These are phyloP conservation scores for Meloidogyne chitwoodi DNA, from an alignment of 1,140 invertebrate genomes.

Conservation along the genomic window DNA sequence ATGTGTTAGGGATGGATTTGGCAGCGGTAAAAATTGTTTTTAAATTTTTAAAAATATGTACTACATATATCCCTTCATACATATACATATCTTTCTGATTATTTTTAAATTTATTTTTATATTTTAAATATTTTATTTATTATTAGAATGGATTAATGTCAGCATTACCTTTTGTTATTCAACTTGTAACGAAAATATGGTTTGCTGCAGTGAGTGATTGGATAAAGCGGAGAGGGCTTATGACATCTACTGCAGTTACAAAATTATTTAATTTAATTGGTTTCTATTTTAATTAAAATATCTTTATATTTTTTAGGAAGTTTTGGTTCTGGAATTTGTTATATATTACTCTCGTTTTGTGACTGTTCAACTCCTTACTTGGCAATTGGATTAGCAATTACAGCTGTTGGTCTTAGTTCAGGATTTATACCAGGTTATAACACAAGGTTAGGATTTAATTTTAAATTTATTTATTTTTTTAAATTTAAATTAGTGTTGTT, in stretches of 20 bases:
- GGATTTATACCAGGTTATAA: conserved; percentile 60
- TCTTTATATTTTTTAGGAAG: conserved; percentile 43
- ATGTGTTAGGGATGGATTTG: conserved; percentile 52
- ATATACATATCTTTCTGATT: no score
- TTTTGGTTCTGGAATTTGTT: conserved; percentile 51
- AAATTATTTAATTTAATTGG: conserved; percentile 57
- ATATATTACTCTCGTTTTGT: conserved; percentile 45
- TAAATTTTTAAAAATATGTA: no score
- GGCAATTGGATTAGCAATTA: conserved; percentile 48
- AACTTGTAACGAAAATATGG: conserved; percentile 56
- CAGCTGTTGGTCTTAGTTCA: conserved; percentile 51
- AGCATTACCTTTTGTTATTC: conserved; percentile 55
- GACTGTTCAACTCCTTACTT: conserved; percentile 40
- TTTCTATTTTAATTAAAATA: conserved; percentile 4
- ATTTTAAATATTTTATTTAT: conserved; percentile 5
- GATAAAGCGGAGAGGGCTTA: conserved; percentile 21
- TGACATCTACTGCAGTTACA: conserved; percentile 38
- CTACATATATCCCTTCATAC: no score
- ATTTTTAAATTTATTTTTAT: background rate
- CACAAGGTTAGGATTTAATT: conserved; percentile 32
- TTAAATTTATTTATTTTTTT: background rate
- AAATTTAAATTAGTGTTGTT: conserved; percentile 45
- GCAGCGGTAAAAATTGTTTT: conserved; percentile 44
- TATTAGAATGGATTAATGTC: conserved; percentile 55
- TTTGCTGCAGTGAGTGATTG: conserved; percentile 55